Percentiles rank a stretch among this genome's conserved stretches.
phyloP scores from a whole-genome alignment of 2,113 vertebrate species.

The Eptesicus fuscus region DNA sequence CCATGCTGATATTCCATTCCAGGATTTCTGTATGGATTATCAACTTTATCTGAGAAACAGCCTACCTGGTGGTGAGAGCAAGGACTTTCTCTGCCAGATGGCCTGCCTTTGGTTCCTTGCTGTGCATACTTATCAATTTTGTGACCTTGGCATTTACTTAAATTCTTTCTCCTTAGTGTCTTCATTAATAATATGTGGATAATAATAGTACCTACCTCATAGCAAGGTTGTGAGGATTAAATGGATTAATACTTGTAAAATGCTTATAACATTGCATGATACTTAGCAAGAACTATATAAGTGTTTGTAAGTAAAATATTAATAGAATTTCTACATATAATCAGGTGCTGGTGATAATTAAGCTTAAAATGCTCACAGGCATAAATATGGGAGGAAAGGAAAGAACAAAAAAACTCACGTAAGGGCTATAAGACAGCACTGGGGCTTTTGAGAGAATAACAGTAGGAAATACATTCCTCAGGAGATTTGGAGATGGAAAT shows the following conservation, averaged over 20 bases:
- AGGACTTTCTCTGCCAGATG: neutral
- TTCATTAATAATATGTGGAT: neutral
- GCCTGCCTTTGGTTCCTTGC: neutral
- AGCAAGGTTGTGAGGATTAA: neutral
- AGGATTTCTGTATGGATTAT: neutral
- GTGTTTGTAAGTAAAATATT: conserved; percentile 7
- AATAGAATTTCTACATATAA: neutral
- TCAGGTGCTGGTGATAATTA: neutral
- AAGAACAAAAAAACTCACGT: neutral
- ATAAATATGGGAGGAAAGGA: neutral
- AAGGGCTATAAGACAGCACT: neutral
- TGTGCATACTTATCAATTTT: neutral
- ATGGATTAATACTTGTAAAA: neutral
- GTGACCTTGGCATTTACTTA: neutral
- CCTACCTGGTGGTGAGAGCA: neutral
- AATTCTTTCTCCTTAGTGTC: neutral
- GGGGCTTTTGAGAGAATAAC: neutral
- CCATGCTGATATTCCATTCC: neutral
- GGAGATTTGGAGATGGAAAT: conserved; percentile 2
- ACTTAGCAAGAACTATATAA: neutral
- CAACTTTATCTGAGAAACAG: neutral
- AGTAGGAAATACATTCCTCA: neutral
- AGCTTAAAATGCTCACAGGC: neutral
- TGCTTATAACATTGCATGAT: neutral
- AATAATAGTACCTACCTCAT: neutral